Percentiles rank a stretch among this genome's conserved stretches.
Conservation (phyloP, 2,797 vertebrate genomes). For the Poecilia picta region DNA sequence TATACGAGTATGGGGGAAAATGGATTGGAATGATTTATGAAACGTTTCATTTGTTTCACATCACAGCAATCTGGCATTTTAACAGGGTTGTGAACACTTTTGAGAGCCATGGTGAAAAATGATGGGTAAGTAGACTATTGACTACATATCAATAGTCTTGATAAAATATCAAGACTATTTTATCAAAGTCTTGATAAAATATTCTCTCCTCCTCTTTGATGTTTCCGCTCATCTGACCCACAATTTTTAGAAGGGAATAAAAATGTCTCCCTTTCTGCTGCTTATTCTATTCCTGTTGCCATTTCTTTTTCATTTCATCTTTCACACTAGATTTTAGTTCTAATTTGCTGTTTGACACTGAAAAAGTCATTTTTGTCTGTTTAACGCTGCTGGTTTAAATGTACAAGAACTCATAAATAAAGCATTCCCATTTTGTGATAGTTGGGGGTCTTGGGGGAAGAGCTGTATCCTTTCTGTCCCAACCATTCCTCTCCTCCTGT, state of each 20-base stretch:
- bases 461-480: slow-evolving; percentile 12
- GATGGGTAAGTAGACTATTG: not conserved
- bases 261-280: not conserved
- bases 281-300: not conserved
- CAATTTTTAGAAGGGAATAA: not conserved
- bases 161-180: not conserved
- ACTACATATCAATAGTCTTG: not conserved
- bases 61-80: not conserved
- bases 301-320: not conserved
- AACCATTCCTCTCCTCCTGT: slow-evolving; percentile 6
- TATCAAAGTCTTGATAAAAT: not conserved
- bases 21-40: not conserved
- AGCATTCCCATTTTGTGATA: not conserved
- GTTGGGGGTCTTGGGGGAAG: not conserved
- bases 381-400: not conserved
- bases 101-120: not conserved
- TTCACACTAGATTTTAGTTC: not conserved
- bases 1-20: not conserved
- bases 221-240: not conserved
- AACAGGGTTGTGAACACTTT: not conserved
- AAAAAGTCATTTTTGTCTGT: not conserved
- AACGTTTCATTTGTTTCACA: not conserved
- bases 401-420: slow-evolving; percentile 1
- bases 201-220: not conserved
- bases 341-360: not conserved